Percentiles rank a stretch among this genome's conserved stretches.
Evolutionary conservation across 2,888 invertebrate genomes (phyloP).

Genomic region (Pegoplata infirma): DNA sequence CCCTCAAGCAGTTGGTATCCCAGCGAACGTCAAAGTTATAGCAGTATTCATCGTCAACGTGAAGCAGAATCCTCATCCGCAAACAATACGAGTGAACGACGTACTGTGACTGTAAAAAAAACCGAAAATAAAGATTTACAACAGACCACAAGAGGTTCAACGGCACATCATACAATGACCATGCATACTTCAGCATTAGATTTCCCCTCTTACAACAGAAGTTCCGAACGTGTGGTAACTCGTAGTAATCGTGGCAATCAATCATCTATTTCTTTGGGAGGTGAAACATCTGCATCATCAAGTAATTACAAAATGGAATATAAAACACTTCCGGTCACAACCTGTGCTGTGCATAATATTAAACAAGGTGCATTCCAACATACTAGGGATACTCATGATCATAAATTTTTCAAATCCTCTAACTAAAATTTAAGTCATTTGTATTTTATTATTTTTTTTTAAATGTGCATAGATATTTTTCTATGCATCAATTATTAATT

Average conservation of each 20-base stretch:
- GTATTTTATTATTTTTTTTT: slow-evolving; percentile 15
- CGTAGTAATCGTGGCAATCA: slow-evolving; percentile 82
- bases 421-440: slow-evolving; percentile 58
- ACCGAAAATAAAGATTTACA: slow-evolving; percentile 44
- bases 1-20: slow-evolving; percentile 83
- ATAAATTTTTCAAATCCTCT: slow-evolving; percentile 86
- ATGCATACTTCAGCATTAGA: slow-evolving; percentile 66
- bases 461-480: slow-evolving; percentile 12
- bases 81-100: slow-evolving; percentile 55
- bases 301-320: slow-evolving; percentile 88
- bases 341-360: slow-evolving; percentile 89
- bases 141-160: slow-evolving; percentile 17
- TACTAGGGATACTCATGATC: slow-evolving; percentile 89
- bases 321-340: slow-evolving; percentile 83
- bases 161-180: slow-evolving; percentile 14
- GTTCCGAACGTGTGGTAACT: slow-evolving; percentile 69
- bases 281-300: slow-evolving; percentile 81
- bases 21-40: slow-evolving; percentile 87
- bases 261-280: slow-evolving; percentile 88
- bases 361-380: slow-evolving; percentile 89
- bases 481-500: slow-evolving; percentile 28
- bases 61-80: slow-evolving; percentile 76
- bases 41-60: slow-evolving; percentile 87
- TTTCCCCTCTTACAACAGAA: slow-evolving; percentile 69
- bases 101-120: slow-evolving; percentile 65